Conservation (phyloP, 2,888 invertebrate species). For the Aelia acuminata region DNA sequence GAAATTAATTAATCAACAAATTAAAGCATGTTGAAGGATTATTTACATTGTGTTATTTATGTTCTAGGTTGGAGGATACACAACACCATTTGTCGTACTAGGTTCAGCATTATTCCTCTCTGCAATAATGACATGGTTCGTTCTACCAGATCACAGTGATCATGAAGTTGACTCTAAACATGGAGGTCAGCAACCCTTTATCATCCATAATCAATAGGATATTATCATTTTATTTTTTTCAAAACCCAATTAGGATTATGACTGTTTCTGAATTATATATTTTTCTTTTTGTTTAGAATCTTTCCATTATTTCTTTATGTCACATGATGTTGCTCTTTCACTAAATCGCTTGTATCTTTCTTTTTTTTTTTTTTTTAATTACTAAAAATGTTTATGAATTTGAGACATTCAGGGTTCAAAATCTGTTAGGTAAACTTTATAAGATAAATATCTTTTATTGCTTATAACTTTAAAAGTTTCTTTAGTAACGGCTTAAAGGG, state of each 20-base stretch:
- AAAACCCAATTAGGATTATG: neutral
- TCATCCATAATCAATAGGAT: neutral
- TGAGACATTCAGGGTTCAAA: too few species aligned
- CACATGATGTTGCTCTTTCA: neutral
- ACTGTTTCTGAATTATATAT: neutral
- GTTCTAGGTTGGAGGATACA: slow-evolving; percentile 79
- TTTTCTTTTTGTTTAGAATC: neutral
- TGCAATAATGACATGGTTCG: slow-evolving; percentile 80
- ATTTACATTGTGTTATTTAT: neutral
- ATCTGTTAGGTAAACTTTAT: too few species aligned
- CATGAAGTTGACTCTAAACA: slow-evolving; percentile 73
- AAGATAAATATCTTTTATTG: too few species aligned
- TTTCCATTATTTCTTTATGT: neutral
- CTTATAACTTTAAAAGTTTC: too few species aligned
- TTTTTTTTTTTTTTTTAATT: neutral
- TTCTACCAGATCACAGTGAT: slow-evolving; percentile 77
- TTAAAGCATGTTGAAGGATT: neutral
- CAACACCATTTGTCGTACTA: slow-evolving; percentile 84
- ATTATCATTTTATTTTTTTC: slow-evolving; percentile 30
- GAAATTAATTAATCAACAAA: neutral
- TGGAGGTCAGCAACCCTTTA: slow-evolving; percentile 73
- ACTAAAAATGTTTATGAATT: neutral
- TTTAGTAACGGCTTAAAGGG: too few species aligned
- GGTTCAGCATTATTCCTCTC: slow-evolving; percentile 83
- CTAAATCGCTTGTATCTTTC: neutral